Conservation (phyloP, 1,140 invertebrate genomes). For the Branchinecta lindahli region DNA sequence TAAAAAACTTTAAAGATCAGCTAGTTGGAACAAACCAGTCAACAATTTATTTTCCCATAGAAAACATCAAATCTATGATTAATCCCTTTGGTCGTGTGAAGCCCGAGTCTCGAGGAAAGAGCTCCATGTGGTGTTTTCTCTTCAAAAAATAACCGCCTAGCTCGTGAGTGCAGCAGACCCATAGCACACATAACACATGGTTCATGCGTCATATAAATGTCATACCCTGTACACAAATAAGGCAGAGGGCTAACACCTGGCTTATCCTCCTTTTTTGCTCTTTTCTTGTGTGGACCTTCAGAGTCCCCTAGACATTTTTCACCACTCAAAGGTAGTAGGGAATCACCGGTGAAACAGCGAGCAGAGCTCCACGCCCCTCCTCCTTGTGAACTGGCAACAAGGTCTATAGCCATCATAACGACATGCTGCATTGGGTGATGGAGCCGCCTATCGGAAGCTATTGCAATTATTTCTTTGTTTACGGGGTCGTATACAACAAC, state of each 20-base stretch:
- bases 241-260: conserved; percentile 21
- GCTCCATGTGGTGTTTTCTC: conserved; percentile 43
- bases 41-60: conserved; percentile 25
- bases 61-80: conserved; percentile 86
- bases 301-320: neutral
- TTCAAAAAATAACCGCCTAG: conserved; percentile 63
- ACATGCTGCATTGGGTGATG: conserved; percentile 65
- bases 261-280: neutral
- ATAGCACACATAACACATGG: conserved; percentile 89
- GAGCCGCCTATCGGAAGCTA: conserved; percentile 42
- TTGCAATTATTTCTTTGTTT: conserved; percentile 32
- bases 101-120: conserved; percentile 47
- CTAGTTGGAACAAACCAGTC: too few relatives aligned
- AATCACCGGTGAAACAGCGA: neutral
- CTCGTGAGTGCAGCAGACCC: conserved; percentile 77
- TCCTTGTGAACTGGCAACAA: conserved; percentile 61
- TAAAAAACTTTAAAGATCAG: too few relatives aligned
- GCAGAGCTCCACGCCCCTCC: conserved; percentile 50
- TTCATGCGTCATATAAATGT: conserved; percentile 64
- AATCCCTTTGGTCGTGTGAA: conserved; percentile 58
- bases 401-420: conserved; percentile 66
- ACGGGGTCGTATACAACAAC: conserved; percentile 27
- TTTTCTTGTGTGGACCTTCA: neutral
- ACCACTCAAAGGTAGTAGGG: neutral
- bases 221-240: conserved; percentile 79